Percentiles rank a stretch among this genome's conserved stretches.
Evolutionary conservation across 2,113 vertebrate genomes (phyloP).

Genomic region (Istiophorus platypterus): DNA sequence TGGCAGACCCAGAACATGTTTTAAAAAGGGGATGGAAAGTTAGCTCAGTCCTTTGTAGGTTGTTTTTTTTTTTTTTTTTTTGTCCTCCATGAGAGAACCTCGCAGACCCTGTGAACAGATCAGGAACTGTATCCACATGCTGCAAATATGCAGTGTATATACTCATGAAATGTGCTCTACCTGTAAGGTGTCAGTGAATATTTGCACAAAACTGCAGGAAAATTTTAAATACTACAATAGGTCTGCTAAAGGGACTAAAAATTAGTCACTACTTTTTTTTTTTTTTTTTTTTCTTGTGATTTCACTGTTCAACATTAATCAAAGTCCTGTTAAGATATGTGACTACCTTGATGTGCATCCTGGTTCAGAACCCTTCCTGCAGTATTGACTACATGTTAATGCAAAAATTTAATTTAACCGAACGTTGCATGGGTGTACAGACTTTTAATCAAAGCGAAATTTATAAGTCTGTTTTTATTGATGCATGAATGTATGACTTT

Average conservation of each 20-base stretch:
- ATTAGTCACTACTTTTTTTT: conserved; percentile 24
- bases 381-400: conserved; percentile 24
- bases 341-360: conserved; percentile 5
- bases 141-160: conserved; percentile 19
- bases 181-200: conserved; percentile 36
- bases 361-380: conserved; percentile 27
- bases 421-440: conserved; percentile 69
- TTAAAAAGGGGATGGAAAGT: neutral
- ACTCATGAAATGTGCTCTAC: conserved; percentile 27
- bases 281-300: conserved; percentile 16
- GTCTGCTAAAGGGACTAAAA: conserved; percentile 53
- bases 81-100: conserved; percentile 8
- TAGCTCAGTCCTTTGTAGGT: neutral
- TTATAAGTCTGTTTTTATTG: conserved; percentile 64
- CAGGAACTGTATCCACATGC: conserved; percentile 17
- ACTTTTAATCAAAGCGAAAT: conserved; percentile 41
- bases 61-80: conserved; percentile 1
- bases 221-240: conserved; percentile 1
- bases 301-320: conserved; percentile 31
- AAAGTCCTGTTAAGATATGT: conserved; percentile 36
- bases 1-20: conserved; percentile 22
- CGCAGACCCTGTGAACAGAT: conserved; percentile 26
- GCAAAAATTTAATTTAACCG: conserved; percentile 46
- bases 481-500: conserved; percentile 75
- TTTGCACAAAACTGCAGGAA: conserved; percentile 59